A percentile compares a stretch with the other conserved stretches of the same genome.
These are phyloP conservation scores for Wasmannia auropunctata DNA, from an alignment of 1,140 invertebrate genomes.

Conservation along the genomic window DNA sequence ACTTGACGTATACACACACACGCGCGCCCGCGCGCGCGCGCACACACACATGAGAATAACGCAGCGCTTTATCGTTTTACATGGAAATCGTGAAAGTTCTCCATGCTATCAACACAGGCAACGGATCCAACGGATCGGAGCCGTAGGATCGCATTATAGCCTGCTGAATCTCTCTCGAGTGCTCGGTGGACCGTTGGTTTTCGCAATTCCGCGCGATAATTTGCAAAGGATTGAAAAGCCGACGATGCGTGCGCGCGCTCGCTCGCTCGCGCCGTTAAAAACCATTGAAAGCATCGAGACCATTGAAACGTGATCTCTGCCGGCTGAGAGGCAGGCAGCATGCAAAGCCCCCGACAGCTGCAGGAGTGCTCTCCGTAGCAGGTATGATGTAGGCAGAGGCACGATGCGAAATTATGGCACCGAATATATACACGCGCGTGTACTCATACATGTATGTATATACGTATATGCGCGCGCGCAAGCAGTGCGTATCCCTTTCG, in stretches of 20 bases:
- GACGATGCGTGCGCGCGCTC: background rate
- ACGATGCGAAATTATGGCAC: constrained; percentile 46
- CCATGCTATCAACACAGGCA: background rate
- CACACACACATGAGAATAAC: background rate
- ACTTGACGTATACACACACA: background rate
- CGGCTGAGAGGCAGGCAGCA: constrained; percentile 32
- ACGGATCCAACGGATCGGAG: constrained; percentile 1
- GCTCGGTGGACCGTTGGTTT: constrained; percentile 8
- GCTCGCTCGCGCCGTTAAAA: constrained; percentile 53
- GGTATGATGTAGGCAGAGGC: constrained; percentile 57
- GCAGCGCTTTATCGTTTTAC: constrained; percentile 1
- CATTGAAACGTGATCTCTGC: constrained; percentile 72
- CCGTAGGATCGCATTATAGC: constrained; percentile 13
- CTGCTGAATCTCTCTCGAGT: background rate
- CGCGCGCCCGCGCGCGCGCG: background rate
- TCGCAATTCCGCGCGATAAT: constrained; percentile 33
- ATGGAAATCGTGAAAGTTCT: background rate
- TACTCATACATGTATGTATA: background rate
- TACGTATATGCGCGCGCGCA: background rate
- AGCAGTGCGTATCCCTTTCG: background rate
- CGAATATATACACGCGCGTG: constrained; percentile 33
- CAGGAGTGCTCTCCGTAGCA: constrained; percentile 50
- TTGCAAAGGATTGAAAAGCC: constrained; percentile 42
- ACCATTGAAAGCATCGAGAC: constrained; percentile 68
- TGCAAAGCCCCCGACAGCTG: constrained; percentile 69